Evolutionary conservation across 2,888 invertebrate species (phyloP).

Genomic region (Steinernema carpocapsae): DNA sequence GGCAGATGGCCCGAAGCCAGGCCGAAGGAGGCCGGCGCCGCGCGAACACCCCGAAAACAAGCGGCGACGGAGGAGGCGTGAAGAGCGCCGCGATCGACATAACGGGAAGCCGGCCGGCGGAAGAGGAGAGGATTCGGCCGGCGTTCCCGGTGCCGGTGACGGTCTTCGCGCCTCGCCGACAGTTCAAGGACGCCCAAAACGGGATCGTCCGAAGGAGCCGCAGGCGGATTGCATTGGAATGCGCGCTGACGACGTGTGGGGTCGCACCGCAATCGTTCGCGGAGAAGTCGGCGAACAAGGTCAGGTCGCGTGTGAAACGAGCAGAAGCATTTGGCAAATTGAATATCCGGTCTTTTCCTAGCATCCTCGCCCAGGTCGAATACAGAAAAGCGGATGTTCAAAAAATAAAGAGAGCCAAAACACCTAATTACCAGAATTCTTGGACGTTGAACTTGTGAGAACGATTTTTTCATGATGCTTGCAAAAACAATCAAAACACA

Average conservation of each 20-base stretch:
- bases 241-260: conserved; percentile 16
- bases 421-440: no score
- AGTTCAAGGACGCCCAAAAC: conserved; percentile 13
- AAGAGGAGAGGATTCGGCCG: not conserved
- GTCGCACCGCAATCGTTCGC: not conserved
- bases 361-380: no score
- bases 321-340: no score
- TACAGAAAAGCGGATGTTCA: no score
- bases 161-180: not conserved
- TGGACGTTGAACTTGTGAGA: no score
- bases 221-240: conserved; percentile 21
- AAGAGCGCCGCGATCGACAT: not conserved
- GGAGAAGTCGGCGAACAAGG: not conserved
- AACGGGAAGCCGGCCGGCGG: not conserved
- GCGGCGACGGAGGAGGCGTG: not conserved
- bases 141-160: no score
- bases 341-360: no score
- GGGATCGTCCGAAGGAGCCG: not conserved
- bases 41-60: not conserved
- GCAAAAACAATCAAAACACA: no score
- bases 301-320: no score
- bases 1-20: conserved; percentile 25
- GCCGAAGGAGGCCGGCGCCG: not conserved
- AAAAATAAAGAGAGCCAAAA: no score
- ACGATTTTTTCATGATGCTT: no score